Conservation (phyloP, 1,140 invertebrate species). For the Pogonomyrmex californicus region DNA sequence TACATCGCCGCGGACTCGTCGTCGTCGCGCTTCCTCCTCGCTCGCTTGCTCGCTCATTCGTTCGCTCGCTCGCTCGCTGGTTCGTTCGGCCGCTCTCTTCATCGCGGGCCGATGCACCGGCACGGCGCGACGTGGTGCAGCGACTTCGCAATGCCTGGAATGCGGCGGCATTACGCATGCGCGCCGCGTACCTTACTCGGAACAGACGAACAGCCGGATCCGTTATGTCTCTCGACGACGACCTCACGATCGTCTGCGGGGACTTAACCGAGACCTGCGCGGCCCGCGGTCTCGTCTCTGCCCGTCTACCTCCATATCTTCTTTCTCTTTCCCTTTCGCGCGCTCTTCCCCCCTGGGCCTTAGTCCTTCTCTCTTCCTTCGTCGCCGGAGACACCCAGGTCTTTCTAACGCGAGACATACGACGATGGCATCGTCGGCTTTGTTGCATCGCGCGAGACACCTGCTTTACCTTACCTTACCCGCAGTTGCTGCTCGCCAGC, state of each 20-base stretch:
- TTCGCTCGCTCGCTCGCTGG: constrained; percentile 24
- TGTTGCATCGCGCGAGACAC: constrained; percentile 47
- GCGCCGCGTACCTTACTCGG: constrained; percentile 85
- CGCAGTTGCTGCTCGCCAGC: constrained; percentile 6
- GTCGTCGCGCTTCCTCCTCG: constrained; percentile 38
- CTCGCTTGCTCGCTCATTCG: constrained; percentile 21
- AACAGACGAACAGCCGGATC: constrained; percentile 81
- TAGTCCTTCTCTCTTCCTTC: constrained; percentile 28
- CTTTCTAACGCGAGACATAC: constrained; percentile 26
- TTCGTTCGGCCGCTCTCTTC: constrained; percentile 27
- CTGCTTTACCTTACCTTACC: constrained; percentile 62
- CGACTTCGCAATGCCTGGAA: constrained; percentile 84
- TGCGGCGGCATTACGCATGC: constrained; percentile 86
- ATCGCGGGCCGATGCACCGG: constrained; percentile 75
- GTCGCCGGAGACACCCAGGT: constrained; percentile 21
- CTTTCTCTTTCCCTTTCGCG: background rate
- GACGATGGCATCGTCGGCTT: constrained; percentile 39
- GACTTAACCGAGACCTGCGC: constrained; percentile 65
- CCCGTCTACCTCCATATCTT: background rate
- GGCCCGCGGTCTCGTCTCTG: background rate
- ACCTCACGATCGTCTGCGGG: constrained; percentile 74
- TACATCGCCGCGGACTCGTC: constrained; percentile 58
- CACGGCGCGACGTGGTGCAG: constrained; percentile 76
- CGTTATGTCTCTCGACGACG: constrained; percentile 81
- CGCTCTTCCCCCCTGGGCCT: background rate